phyloP scores from a whole-genome alignment of 2,888 invertebrate species.

The Ormyrus rosae region DNA sequence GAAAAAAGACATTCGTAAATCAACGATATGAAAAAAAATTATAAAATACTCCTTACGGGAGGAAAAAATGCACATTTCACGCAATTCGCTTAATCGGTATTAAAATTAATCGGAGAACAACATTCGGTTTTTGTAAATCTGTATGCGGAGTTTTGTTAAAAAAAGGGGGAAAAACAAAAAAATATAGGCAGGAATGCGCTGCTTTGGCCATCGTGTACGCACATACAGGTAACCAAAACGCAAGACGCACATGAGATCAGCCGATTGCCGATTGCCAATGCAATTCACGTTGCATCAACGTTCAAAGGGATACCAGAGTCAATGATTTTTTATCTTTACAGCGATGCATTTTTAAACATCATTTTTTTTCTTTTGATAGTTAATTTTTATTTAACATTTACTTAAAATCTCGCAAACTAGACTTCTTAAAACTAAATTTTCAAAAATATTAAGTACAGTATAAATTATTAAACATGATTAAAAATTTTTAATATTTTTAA shows the following conservation, averaged over 20 bases:
- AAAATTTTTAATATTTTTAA: not conserved
- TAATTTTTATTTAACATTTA: not conserved
- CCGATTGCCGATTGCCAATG: conserved; percentile 62
- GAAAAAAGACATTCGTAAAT: conserved; percentile 39
- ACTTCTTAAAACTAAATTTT: conserved; percentile 26
- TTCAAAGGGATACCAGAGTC: conserved; percentile 52
- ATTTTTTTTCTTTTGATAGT: conserved; percentile 11
- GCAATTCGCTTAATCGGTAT: conserved; percentile 19
- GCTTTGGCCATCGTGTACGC: conserved; percentile 52
- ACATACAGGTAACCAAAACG: conserved; percentile 52
- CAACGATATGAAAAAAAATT: conserved; percentile 20
- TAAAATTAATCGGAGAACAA: conserved; percentile 51
- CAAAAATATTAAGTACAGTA: conserved; percentile 12
- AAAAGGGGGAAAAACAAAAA: conserved; percentile 33
- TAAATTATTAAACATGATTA: not conserved
- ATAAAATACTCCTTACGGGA: conserved; percentile 13
- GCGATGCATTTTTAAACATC: conserved; percentile 6
- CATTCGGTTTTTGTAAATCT: conserved; percentile 52
- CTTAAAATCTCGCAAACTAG: not conserved
- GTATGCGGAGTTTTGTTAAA: conserved; percentile 42
- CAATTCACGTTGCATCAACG: conserved; percentile 60
- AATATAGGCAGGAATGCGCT: conserved; percentile 55
- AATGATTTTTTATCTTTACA: conserved; percentile 24
- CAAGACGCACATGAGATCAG: conserved; percentile 61
- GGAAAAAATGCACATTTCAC: conserved; percentile 46